phyloP scores from a whole-genome alignment of 30 jellyfish, hydroid and myxozoan genomes.

The Rhopilema esculentum region DNA sequence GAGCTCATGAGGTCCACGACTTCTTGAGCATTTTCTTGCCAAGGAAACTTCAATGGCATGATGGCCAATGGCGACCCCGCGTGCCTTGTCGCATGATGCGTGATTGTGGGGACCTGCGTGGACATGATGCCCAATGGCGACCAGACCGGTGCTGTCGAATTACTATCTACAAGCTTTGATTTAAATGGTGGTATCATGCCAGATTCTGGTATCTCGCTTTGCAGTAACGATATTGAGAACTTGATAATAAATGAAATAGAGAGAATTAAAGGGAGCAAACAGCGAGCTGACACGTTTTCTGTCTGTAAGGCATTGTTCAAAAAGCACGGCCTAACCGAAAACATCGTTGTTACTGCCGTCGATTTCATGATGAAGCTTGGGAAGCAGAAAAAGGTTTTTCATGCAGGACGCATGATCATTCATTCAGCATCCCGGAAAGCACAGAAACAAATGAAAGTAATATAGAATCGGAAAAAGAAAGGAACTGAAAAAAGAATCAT shows the following conservation, averaged over 20 bases:
- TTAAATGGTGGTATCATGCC: conserved; percentile 36
- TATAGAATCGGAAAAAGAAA: background rate
- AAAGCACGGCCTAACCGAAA: conserved; percentile 24
- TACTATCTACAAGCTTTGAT: conserved; percentile 26
- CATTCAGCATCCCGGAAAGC: background rate
- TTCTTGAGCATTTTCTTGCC: too few species aligned
- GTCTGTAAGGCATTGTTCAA: too few species aligned
- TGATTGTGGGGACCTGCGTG: too few species aligned
- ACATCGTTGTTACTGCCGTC: conserved; percentile 12
- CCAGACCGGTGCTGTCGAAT: conserved; percentile 34
- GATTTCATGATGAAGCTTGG: conserved; percentile 28
- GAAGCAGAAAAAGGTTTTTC: conserved; percentile 1
- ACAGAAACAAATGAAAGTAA: conserved; percentile 2
- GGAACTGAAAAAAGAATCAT: conserved; percentile 5
- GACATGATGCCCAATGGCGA: too few species aligned
- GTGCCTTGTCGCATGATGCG: too few species aligned
- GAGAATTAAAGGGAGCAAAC: conserved; percentile 11
- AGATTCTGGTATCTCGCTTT: conserved; percentile 30
- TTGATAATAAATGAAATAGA: too few species aligned
- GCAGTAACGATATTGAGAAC: conserved; percentile 37
- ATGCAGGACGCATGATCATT: conserved; percentile 27
- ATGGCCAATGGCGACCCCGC: too few species aligned
- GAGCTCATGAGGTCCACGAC: too few species aligned
- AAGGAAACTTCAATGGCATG: too few species aligned
- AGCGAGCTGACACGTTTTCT: too few species aligned